Conservation (phyloP, 2,888 invertebrate genomes). For the Drosophila paracracens region DNA sequence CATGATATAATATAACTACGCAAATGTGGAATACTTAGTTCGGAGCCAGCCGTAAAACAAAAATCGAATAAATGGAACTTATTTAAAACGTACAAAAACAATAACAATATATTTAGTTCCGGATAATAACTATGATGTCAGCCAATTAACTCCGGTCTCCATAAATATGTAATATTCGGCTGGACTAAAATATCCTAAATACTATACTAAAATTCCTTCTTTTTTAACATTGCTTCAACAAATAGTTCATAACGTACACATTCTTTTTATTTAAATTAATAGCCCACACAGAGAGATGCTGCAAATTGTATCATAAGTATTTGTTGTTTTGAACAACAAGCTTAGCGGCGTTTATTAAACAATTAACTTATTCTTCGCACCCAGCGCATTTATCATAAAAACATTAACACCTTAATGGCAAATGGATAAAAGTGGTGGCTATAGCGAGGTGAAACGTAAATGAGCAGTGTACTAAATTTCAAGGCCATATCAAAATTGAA, state of each 20-base stretch:
- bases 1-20: neutral
- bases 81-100: neutral
- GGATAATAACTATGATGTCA: neutral
- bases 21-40: neutral
- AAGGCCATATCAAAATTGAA: slow-evolving; percentile 33
- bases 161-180: neutral
- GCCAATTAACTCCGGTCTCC: neutral
- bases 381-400: slow-evolving; percentile 68
- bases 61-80: too few species aligned
- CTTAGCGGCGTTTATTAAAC: slow-evolving; percentile 53
- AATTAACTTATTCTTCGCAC: slow-evolving; percentile 73
- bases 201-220: neutral
- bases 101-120: neutral
- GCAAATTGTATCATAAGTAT: neutral
- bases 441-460: neutral
- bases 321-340: slow-evolving; percentile 24
- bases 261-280: neutral
- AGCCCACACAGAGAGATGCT: slow-evolving; percentile 9
- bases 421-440: slow-evolving; percentile 22
- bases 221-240: neutral
- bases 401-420: slow-evolving; percentile 59
- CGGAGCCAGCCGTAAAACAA: neutral
- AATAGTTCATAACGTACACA: neutral
- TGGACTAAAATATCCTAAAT: neutral
- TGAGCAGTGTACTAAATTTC: slow-evolving; percentile 29